Evolutionary conservation across 2,113 vertebrate genomes (phyloP), one percentile per base, ranked within the genome.

Genomic region (Myotis davidii): DNA sequence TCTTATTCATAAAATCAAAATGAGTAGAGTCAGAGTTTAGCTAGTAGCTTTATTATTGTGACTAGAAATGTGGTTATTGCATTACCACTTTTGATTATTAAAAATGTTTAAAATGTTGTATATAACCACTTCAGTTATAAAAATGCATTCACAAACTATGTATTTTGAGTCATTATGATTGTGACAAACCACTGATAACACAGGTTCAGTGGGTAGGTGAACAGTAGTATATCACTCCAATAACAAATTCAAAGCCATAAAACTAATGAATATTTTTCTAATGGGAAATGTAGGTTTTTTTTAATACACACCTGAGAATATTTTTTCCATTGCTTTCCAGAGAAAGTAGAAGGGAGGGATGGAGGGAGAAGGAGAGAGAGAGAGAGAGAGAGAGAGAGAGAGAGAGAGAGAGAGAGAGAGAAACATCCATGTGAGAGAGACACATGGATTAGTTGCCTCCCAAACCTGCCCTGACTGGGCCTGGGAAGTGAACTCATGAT

Each of bases 41-140:
- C 78, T 92, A 90, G 64, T 69, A 90, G 76, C 85, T 88, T 90
- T 96, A 20, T 85, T 74, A 56, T 70, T 59, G 77, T 93, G 67
- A 79, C 82, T 81, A 59, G 82, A 93, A 95, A 93, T 90, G 42
- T 37, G 1, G 48, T 84, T 69, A 48, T 34, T 84, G 45, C 42
- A 72, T 90, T 91, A 79, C 39, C 50, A 79, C 81, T 76, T 76
- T 48, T 39, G 32, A 52, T 72, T 84, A 90, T 95, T 74, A 3
- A n/a, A 87, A 73, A 37, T 61, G 65, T 69, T 73, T 74, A 48
- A 85, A 94, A 73, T 72, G 6, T 45, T 59, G 27, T 59, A 59
- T 86, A 72, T 59, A 92, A 83, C 61, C 76, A 83, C 23, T 86
- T 96, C 6, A 29, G 52, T 59, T 69, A 65, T 81, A 37, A 91